Conservation (phyloP, 2,888 invertebrate genomes). For the Pantelozetes paolii region DNA sequence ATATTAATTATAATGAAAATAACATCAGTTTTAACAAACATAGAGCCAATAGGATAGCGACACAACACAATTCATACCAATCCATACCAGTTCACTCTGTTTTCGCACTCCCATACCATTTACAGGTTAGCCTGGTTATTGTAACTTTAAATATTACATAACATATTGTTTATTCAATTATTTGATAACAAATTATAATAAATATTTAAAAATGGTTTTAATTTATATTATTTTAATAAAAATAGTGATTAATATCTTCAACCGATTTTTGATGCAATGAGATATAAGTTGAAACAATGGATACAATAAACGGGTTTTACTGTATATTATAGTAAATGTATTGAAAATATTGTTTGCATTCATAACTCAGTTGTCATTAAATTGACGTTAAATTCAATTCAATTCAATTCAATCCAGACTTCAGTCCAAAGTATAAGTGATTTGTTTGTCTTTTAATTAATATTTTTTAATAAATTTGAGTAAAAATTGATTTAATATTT, state of each 20-base stretch:
- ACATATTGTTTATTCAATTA: neutral
- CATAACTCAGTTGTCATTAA: neutral
- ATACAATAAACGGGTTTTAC: neutral
- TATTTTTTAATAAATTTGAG: neutral
- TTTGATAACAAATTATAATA: neutral
- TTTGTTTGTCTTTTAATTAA: neutral
- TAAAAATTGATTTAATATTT: neutral
- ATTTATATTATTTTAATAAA: neutral
- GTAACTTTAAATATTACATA: neutral
- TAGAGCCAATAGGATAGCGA: conserved; percentile 29
- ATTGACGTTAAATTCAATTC: neutral
- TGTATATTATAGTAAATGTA: neutral
- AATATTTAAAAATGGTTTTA: neutral
- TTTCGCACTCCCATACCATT: neutral
- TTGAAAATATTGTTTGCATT: conserved; percentile 1
- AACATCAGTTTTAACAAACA: too few species aligned
- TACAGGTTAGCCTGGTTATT: neutral
- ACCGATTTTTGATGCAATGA: neutral
- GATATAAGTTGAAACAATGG: neutral
- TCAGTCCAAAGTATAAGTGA: neutral
- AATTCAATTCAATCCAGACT: neutral
- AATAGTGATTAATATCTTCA: neutral
- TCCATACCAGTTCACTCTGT: neutral
- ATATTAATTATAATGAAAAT: too few species aligned
- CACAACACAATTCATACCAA: conserved; percentile 1